Evolutionary conservation across 2,888 invertebrate species (phyloP).

Genomic region (Caenorhabditis macrosperma): DNA sequence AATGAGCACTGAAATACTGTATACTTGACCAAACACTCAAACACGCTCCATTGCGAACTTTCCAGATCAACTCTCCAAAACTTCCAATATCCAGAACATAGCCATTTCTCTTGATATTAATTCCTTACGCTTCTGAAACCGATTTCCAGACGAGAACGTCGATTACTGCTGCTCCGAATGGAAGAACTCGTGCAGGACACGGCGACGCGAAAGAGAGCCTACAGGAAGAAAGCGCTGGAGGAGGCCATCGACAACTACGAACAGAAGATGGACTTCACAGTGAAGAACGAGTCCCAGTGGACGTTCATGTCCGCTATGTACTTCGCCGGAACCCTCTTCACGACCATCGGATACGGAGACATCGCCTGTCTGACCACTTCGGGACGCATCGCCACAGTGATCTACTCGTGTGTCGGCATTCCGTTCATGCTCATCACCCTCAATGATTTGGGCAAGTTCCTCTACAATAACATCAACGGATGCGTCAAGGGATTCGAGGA

Average conservation of each 20-base stretch:
- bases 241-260: slow-evolving; percentile 78
- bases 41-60: too few relatives aligned
- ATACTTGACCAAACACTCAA: too few relatives aligned
- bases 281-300: slow-evolving; percentile 69
- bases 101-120: too few relatives aligned
- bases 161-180: slow-evolving; percentile 70
- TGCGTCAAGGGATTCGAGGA: slow-evolving; percentile 63
- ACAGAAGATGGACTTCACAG: slow-evolving; percentile 66
- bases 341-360: slow-evolving; percentile 87
- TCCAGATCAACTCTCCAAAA: too few relatives aligned
- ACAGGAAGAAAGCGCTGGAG: slow-evolving; percentile 64
- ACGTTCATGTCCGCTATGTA: slow-evolving; percentile 77
- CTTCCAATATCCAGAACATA: too few relatives aligned
- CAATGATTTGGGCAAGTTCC: slow-evolving; percentile 89
- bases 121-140: too few relatives aligned
- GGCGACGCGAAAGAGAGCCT: slow-evolving; percentile 27
- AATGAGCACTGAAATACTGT: too few relatives aligned
- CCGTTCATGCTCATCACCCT: slow-evolving; percentile 94
- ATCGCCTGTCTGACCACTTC: slow-evolving; percentile 91
- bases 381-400: slow-evolving; percentile 91
- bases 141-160: slow-evolving; percentile 67
- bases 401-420: slow-evolving; percentile 91
- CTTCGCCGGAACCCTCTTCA: slow-evolving; percentile 78
- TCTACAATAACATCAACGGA: slow-evolving; percentile 77
- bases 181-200: slow-evolving; percentile 74